These are phyloP conservation scores for Lypha dubia DNA, from an alignment of 2,888 invertebrate genomes.

Conservation along the genomic window DNA sequence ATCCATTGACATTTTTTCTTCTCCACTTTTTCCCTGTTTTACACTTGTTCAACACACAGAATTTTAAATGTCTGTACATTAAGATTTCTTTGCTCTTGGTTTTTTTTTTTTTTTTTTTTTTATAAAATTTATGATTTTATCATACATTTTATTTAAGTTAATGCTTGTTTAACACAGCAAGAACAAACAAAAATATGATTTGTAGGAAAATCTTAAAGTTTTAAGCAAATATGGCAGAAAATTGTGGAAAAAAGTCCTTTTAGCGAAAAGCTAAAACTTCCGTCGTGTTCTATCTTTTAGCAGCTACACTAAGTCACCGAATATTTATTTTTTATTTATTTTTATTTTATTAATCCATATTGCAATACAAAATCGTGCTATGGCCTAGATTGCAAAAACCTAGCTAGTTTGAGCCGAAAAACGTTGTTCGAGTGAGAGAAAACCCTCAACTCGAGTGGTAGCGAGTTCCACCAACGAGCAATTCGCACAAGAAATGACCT, in stretches of 20 bases:
- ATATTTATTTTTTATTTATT: too few relatives aligned
- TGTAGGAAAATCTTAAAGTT: background rate
- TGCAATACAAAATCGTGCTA: too few relatives aligned
- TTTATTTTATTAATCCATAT: too few relatives aligned
- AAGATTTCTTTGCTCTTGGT: slow-evolving; percentile 27
- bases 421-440: too few relatives aligned
- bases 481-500: too few relatives aligned
- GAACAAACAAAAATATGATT: background rate
- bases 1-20: slow-evolving; percentile 49
- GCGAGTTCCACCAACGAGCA: too few relatives aligned
- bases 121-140: slow-evolving; percentile 14
- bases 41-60: slow-evolving; percentile 64
- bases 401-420: too few relatives aligned
- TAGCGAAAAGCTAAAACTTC: background rate
- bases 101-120: too few relatives aligned
- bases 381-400: too few relatives aligned
- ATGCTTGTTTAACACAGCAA: slow-evolving; percentile 2
- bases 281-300: slow-evolving; percentile 20
- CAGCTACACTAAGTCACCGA: background rate
- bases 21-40: slow-evolving; percentile 39
- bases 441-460: too few relatives aligned
- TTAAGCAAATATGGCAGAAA: background rate
- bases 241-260: background rate
- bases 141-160: background rate
- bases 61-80: slow-evolving; percentile 65